Evolutionary conservation across 2,797 vertebrate species (phyloP).

Genomic region (Masticophis lateralis): DNA sequence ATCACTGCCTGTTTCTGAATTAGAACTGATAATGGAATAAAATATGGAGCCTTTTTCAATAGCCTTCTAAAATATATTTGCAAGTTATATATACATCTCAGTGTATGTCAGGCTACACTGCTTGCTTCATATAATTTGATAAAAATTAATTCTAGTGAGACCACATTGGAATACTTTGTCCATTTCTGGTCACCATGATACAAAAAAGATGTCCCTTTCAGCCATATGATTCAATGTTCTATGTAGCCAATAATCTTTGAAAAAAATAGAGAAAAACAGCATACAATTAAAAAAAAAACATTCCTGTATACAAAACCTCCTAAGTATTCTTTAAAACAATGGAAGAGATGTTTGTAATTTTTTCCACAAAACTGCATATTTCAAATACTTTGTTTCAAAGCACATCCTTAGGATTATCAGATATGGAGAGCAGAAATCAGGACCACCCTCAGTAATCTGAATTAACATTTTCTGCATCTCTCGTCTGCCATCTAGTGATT

Average conservation of each 20-base stretch:
- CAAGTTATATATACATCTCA: background rate
- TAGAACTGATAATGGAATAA: background rate
- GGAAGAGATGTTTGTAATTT: conserved; percentile 49
- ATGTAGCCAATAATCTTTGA: conserved; percentile 34
- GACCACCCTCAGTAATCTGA: background rate
- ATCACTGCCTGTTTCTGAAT: accelerated
- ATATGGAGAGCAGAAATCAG: background rate
- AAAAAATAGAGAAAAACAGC: conserved; percentile 48
- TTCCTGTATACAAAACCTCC: conserved; percentile 50
- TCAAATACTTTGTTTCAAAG: conserved; percentile 63
- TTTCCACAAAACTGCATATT: conserved; percentile 14
- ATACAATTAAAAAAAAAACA: conserved; percentile 47
- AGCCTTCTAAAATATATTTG: conserved; percentile 20
- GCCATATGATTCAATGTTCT: background rate
- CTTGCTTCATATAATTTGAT: conserved; percentile 38
- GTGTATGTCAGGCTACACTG: conserved; percentile 9
- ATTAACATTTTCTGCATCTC: background rate
- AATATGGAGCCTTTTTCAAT: background rate
- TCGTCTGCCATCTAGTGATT: background rate
- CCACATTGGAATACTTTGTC: background rate
- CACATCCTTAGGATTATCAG: conserved; percentile 15
- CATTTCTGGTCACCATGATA: background rate
- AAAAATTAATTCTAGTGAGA: conserved; percentile 28
- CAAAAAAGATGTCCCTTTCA: background rate
- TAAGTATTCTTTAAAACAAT: conserved; percentile 62